These are phyloP conservation scores for Bos taurus DNA, from an alignment of 2,113 vertebrate genomes.

Conservation along the genomic window ARS-UCD2.0 NC_037349.1:34802501-34803000, in stretches of 20 bases:
- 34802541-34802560: not conserved
- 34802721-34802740: not conserved
- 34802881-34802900: not conserved
- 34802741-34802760: not conserved
- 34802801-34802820: not conserved
- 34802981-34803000: not conserved
- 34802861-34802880: not conserved
- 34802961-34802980: not conserved
- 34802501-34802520: not conserved
- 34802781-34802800: not conserved
- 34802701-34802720: not conserved
- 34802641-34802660: not conserved
- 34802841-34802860: not conserved
- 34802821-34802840: not conserved
- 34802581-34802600: not conserved
- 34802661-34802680: not conserved
- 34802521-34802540: not conserved
- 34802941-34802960: not conserved
- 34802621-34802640: not conserved
- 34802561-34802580: not conserved
- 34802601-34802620: not conserved
- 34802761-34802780: not conserved
- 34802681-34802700: accelerated
- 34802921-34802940: not conserved
- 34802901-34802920: not conserved